Base-by-base conservation (phyloP, 2,797 vertebrate species). In the Orestias chungarensis region DNA sequence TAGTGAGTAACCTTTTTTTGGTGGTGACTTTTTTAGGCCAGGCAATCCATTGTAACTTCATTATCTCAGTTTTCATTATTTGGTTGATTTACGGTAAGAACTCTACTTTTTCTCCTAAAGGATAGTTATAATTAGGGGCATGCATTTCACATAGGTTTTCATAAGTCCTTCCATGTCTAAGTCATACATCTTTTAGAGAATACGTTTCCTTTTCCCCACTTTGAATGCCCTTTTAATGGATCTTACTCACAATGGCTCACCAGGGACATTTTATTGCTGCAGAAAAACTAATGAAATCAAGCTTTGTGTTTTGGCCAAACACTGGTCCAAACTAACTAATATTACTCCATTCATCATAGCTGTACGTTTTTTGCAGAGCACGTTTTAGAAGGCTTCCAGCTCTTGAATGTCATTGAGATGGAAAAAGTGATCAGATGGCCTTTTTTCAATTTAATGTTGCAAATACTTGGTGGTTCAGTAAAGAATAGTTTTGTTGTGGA, bases 391-490 rank as follows among this genome's bases (percentile, higher is more conserved):
- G 57, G 77, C 47, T 50, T 74, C 66, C 64, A 31, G 31, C 76
- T 81, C 62, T 27, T 52, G 69, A 61, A 75, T 67, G 71, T 82
- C 57, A 50, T 73, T 82, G 62, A 72, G 55, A 66, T 49, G 70
- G 57, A 82, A 74, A 74, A 68, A 78, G 72, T 83, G 82, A 88
- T 76, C 84, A 77, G 85, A 76, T 88, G 78, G 82, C 73, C 64
- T 73, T 55, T 79, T 83, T 80, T 76, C 81, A 84, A 74, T 90
- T 89, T 77, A 90, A 87, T 86, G 85, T 81, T 83, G 79, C 82
- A 87, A 88, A 84, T 83, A 87, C 83, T 71, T 72, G 69, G 52
- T 29, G 76, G 6, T 75, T 80, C 70, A 20, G 71, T 80, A 82
- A 85, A 86, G 76, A 81, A 79, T 47, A 55, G 73, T 85, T 69